Conservation (phyloP, 1,140 invertebrate species). For the Parapsyche elsis region DNA sequence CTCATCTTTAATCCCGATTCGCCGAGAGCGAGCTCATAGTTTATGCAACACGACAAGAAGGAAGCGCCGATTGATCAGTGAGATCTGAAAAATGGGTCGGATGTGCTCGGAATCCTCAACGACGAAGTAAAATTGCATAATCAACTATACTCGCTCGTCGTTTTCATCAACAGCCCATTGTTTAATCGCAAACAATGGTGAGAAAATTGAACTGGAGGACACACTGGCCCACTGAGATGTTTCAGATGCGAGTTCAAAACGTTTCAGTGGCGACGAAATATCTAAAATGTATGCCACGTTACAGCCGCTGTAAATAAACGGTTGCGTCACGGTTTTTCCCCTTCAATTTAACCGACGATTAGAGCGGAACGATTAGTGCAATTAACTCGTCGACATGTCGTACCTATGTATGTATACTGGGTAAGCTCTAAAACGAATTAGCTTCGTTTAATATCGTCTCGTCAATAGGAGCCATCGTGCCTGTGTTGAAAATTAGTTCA, state of each 20-base stretch:
- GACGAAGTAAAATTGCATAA: neutral
- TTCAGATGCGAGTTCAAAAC: too few species aligned
- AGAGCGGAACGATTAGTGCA: conserved; percentile 20
- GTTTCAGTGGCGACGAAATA: neutral
- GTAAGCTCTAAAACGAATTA: neutral
- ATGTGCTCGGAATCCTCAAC: neutral
- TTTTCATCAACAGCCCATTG: neutral
- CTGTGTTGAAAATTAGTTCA: neutral
- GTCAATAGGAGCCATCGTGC: neutral
- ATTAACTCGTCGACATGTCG: conserved; percentile 3
- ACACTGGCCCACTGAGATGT: too few species aligned
- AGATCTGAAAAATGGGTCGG: neutral
- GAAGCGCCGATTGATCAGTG: neutral
- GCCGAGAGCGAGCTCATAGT: conserved; percentile 5
- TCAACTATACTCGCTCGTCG: neutral
- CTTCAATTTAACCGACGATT: conserved; percentile 9
- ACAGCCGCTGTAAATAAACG: neutral
- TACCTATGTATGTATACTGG: neutral
- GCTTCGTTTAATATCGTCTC: neutral
- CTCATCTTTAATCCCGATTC: neutral
- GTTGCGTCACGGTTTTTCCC: conserved; percentile 13
- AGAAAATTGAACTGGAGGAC: neutral
- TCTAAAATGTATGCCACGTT: neutral
- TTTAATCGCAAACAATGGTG: neutral
- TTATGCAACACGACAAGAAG: conserved; percentile 14